Percentiles rank a stretch among this genome's conserved stretches.
Evolutionary conservation across 2,888 invertebrate genomes (phyloP).

Genomic region (Tenthredo distinguenda): DNA sequence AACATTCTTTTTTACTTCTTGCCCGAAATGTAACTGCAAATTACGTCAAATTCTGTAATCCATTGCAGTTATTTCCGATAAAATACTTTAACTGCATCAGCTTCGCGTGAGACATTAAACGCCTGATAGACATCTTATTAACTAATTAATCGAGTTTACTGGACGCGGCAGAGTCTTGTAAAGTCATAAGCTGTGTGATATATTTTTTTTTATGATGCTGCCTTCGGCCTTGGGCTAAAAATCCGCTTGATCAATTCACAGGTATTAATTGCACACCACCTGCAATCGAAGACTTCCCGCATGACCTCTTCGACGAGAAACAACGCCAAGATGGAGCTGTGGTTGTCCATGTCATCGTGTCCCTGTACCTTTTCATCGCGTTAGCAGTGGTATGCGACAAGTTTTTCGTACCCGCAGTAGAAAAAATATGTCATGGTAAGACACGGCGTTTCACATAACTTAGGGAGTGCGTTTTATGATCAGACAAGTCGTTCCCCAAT

Average conservation of each 20-base stretch:
- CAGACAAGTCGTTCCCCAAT: neutral
- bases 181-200: neutral
- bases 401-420: slow-evolving; percentile 84
- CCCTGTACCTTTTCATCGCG: slow-evolving; percentile 83
- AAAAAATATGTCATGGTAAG: slow-evolving; percentile 83
- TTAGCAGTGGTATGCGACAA: slow-evolving; percentile 85
- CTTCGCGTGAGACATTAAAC: neutral
- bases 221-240: neutral
- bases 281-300: slow-evolving; percentile 83
- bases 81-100: neutral
- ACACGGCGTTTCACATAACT: neutral
- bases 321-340: slow-evolving; percentile 82
- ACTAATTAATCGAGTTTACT: neutral
- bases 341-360: slow-evolving; percentile 81
- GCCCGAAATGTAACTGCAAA: neutral
- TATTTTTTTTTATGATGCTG: neutral
- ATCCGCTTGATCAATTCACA: slow-evolving; percentile 55
- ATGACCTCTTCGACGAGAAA: slow-evolving; percentile 80
- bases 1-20: neutral
- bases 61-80: neutral
- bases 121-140: neutral
- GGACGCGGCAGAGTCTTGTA: neutral
- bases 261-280: slow-evolving; percentile 80
- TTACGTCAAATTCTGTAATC: neutral
- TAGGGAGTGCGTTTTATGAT: neutral